Evolutionary conservation across 2,888 invertebrate genomes (phyloP).

Genomic region (Ennomos fuscantarius): DNA sequence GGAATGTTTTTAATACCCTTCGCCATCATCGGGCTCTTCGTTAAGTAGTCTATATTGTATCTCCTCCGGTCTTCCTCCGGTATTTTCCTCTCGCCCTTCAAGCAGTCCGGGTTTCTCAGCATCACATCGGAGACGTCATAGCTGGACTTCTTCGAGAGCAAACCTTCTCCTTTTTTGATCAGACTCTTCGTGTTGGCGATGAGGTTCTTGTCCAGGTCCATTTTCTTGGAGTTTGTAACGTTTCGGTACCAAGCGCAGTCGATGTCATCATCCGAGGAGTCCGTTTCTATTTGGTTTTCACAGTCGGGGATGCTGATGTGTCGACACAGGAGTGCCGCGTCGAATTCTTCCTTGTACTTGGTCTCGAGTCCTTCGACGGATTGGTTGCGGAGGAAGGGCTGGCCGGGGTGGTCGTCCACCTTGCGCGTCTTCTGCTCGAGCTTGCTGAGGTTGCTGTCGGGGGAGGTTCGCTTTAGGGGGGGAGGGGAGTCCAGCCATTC

Average conservation of each 20-base stretch:
- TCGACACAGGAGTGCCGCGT: conserved; percentile 55
- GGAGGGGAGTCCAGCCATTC: conserved; percentile 74
- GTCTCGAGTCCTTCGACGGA: conserved; percentile 74
- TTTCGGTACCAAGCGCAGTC: conserved; percentile 53
- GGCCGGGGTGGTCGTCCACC: conserved; percentile 51
- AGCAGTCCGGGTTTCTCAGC: conserved; percentile 49
- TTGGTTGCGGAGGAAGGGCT: conserved; percentile 73
- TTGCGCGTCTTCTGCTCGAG: conserved; percentile 50
- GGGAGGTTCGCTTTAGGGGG: conserved; percentile 63
- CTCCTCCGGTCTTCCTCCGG: conserved; percentile 60
- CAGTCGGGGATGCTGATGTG: conserved; percentile 65
- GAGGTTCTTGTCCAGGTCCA: conserved; percentile 56
- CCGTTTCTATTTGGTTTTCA: conserved; percentile 36
- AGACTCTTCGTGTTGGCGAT: conserved; percentile 44
- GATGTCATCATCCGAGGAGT: conserved; percentile 55
- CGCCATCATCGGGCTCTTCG: conserved; percentile 55
- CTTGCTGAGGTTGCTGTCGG: conserved; percentile 59
- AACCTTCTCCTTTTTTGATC: conserved; percentile 57
- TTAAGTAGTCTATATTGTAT: conserved; percentile 64
- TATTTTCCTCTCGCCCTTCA: conserved; percentile 53
- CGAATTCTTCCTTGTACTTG: conserved; percentile 54
- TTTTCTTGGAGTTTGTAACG: conserved; percentile 50
- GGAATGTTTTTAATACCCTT: conserved; percentile 60
- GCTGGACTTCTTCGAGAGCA: conserved; percentile 60
- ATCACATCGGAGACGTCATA: conserved; percentile 65